Evolutionary conservation across 2,113 vertebrate species (phyloP), one percentile per base, ranked within the genome.

Genomic region (Mohoua ochrocephala): DNA sequence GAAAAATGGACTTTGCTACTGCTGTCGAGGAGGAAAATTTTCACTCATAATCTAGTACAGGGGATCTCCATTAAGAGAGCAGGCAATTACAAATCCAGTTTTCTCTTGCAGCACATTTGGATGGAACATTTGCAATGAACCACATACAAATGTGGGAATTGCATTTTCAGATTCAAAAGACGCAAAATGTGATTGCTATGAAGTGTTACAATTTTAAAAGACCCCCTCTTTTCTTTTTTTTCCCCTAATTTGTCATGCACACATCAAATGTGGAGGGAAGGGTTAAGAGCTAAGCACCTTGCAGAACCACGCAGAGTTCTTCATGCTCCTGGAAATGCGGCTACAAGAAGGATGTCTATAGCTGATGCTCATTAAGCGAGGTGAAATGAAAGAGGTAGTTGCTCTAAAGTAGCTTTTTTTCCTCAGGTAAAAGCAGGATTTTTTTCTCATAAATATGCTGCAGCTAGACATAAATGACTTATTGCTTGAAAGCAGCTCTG

Each of bases 381-480:
- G 70, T 2, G 5, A 96, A 96, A 88, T 65, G 70, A 90, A 95
- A 90, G 42, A 57, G 27, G 52, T 70, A 73, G 78, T 37, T 94
- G 33, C 79, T 88, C 35, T 84, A 52, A 91, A 91, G 82, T 67
- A 86, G 79, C 75, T 96, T 84, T 80, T 80, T 96, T 84, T 74
- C 61, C 71, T 86, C 88, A 70, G 68, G 56, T 95, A 81, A 91
- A 94, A 88, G 59, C 59, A 73, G 59, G 35, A 92, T 84, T 95
- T 91, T 49, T 80, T 49, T 84, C 67, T 91, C 71, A 74, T 80
- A 95, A 93, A 81, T 88, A 93, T 13, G 1, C 91, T 63, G 49
- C 69, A 67, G 83, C 53, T 70, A 70, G 60, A 78, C 56, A 75
- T 63, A 88, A 96, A 94, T 41, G 41, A 91, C 71, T 93, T 94